Conservation (phyloP, 2,888 invertebrate species). For the Nycteola revayana region DNA sequence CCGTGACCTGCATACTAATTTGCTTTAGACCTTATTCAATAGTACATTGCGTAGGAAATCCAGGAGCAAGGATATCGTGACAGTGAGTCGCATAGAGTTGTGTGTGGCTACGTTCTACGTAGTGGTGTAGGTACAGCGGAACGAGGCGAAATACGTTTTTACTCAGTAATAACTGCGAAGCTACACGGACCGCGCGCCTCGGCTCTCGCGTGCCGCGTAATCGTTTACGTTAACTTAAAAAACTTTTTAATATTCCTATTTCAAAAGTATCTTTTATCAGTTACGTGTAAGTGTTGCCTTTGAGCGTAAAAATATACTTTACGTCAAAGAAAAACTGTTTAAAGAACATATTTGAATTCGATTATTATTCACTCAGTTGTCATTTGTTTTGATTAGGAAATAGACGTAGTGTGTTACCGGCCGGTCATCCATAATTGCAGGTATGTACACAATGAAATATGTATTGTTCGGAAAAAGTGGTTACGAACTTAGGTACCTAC, state of each 20-base stretch:
- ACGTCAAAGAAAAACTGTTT: conserved; percentile 1
- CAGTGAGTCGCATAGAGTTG: conserved; percentile 11
- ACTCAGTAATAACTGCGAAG: conserved; percentile 66
- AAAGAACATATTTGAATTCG: conserved; percentile 15
- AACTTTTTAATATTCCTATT: conserved; percentile 48
- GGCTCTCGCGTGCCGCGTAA: conserved; percentile 55
- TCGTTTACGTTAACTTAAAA: conserved; percentile 61
- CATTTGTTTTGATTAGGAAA: conserved; percentile 68
- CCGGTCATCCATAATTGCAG: conserved; percentile 55
- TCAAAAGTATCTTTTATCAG: conserved; percentile 10
- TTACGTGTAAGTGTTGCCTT: conserved; percentile 42
- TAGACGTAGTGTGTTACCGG: conserved; percentile 45
- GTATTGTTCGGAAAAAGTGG: conserved; percentile 19
- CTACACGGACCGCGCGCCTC: conserved; percentile 65
- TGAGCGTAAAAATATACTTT: conserved; percentile 23
- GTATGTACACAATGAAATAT: conserved; percentile 53
- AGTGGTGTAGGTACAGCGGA: conserved; percentile 40
- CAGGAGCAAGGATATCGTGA: conserved; percentile 41
- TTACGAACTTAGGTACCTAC: conserved; percentile 4
- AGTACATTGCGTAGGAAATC: conserved; percentile 37
- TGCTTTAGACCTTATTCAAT: conserved; percentile 26
- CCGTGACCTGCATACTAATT: conserved; percentile 17
- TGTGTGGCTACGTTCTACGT: conserved; percentile 43
- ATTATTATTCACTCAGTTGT: conserved; percentile 47
- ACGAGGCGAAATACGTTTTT: conserved; percentile 49